Evolutionary conservation across 1,140 invertebrate species (phyloP), one percentile per base, ranked within the genome.

Genomic region (Aphis gossypii): DNA sequence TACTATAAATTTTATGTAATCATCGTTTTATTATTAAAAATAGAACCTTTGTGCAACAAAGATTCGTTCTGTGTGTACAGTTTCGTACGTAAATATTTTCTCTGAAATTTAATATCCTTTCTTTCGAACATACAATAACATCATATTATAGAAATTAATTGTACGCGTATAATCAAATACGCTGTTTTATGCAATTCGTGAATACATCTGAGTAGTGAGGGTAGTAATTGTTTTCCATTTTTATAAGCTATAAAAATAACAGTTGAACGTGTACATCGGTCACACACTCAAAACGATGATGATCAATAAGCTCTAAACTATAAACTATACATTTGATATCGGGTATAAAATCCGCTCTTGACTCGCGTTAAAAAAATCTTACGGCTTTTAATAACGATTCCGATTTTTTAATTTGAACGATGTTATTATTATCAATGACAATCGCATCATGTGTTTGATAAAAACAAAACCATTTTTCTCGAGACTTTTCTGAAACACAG

Each of bases 11-110:
- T 68, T 68, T 0, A 68, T 68, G 60, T 68, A 68, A 68, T 68
- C 60, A 68, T 68, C 60, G 30, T 68, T 68, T 68, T 68, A 68
- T 68, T 68, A 68, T 68, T 68, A 68, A n/a, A 68, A 60, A 68
- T 68, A 30, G 30, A 68, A 68, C 60, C 60, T 68, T 30, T 68
- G 60, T n/a, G 30, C 60, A 68, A 68, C 60, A 60, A 60, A 60
- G 56, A 60, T 56, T 56, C 54, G 25, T 68, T 68, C 60, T 68
- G 60, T 68, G 30, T 68, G 60, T 68, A n/a, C 25, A 14, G 30
- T 68, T 68, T 14, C 11, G 30, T 68, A 68, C 11, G 30, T 68
- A 68, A 68, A 68, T 68, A 68, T 68, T 68, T 68, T 30, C 60
- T 4, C 30, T 68, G 60, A 68, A 68, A 68, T 68, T 68, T n/a